phyloP scores from a whole-genome alignment of 92 coral and sea anemone genomes.

The Phenganax marumi region DNA sequence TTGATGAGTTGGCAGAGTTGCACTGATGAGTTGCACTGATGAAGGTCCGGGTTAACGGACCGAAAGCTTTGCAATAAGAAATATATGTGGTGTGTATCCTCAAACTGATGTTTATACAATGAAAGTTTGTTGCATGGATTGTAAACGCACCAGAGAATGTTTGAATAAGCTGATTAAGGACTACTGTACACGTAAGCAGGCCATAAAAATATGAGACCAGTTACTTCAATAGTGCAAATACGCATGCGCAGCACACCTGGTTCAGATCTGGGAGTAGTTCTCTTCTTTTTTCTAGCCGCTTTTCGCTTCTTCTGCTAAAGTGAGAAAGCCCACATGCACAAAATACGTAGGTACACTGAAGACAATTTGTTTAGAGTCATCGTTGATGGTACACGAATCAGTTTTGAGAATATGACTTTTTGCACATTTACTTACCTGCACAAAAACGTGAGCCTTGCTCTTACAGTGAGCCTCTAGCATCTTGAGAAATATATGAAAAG shows the following conservation, averaged over 20 bases:
- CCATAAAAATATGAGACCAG: too few species aligned
- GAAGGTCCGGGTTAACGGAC: too few species aligned
- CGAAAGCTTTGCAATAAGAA: too few species aligned
- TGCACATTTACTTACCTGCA: constrained; percentile 63
- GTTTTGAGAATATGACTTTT: neutral
- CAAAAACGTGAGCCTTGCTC: constrained; percentile 73
- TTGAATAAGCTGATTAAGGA: too few species aligned
- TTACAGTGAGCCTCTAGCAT: constrained; percentile 80
- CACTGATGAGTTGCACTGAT: too few species aligned
- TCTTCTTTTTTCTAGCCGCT: constrained; percentile 65
- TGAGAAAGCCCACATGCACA: neutral
- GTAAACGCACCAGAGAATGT: too few species aligned
- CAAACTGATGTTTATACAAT: too few species aligned
- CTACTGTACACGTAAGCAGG: neutral
- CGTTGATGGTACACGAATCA: neutral
- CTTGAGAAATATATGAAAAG: constrained; percentile 87
- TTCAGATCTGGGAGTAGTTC: constrained; percentile 38
- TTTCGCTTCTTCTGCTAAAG: constrained; percentile 69
- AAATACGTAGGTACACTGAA: neutral
- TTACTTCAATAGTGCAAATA: neutral
- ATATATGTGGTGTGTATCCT: too few species aligned
- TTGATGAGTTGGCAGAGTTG: neutral
- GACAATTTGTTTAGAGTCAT: neutral
- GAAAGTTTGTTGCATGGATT: neutral
- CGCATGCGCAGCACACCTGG: neutral